Percentiles rank a stretch among this genome's conserved stretches.
Evolutionary conservation across 1,140 invertebrate species (phyloP).

Genomic region (Melanaphis sacchari): DNA sequence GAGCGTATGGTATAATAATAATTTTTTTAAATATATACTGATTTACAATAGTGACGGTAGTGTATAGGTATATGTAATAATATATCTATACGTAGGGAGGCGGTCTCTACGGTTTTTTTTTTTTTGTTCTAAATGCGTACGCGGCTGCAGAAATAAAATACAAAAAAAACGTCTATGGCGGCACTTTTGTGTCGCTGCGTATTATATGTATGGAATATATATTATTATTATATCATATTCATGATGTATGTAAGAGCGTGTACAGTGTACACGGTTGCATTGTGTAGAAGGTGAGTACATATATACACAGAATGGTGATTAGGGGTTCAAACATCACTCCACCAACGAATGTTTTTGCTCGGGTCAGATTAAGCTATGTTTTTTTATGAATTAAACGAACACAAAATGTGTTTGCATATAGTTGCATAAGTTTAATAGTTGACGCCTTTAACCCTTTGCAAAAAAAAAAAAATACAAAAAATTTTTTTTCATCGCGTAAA

Average conservation of each 20-base stretch:
- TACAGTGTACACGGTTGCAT: not conserved
- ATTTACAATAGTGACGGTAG: slow-evolving; percentile 10
- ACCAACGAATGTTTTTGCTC: not conserved
- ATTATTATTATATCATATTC: too few species aligned
- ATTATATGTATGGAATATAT: not conserved
- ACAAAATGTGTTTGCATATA: not conserved
- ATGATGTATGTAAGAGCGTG: not conserved
- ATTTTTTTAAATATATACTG: not conserved
- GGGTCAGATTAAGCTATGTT: not conserved
- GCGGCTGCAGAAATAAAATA: not conserved
- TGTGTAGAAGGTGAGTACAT: not conserved
- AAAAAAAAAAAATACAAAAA: not conserved
- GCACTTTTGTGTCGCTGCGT: not conserved
- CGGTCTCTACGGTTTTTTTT: not conserved
- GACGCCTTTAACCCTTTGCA: too few species aligned
- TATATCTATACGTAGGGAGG: not conserved
- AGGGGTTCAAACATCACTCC: not conserved
- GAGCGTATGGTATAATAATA: not conserved
- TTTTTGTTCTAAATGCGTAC: slow-evolving; percentile 1
- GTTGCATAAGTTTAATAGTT: not conserved
- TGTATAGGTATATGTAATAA: not conserved
- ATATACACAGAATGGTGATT: not conserved
- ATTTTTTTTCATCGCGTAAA: not conserved
- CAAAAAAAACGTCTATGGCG: not conserved
- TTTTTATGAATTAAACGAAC: not conserved